Percentiles rank a stretch among this genome's conserved stretches.
Conservation (phyloP, 2,888 invertebrate genomes). For the Amphipoea oculea region DNA sequence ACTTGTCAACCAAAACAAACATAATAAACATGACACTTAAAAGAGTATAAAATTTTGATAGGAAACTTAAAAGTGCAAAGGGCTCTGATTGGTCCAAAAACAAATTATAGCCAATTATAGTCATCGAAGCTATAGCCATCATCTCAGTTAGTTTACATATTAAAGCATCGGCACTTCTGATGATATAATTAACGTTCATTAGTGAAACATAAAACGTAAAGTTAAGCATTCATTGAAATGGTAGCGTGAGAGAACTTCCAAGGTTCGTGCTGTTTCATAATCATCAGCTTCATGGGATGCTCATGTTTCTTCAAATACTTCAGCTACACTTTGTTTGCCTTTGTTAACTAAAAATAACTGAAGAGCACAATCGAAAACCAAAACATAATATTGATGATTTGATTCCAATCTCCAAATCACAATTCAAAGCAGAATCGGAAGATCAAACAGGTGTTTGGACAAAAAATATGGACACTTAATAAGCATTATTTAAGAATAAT, state of each 20-base stretch:
- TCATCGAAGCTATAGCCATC: slow-evolving; percentile 67
- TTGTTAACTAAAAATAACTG: slow-evolving; percentile 10
- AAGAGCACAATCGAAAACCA: not conserved
- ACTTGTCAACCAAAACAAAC: slow-evolving; percentile 59
- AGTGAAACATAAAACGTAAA: slow-evolving; percentile 70
- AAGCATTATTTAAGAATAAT: slow-evolving; percentile 60
- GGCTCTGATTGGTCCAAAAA: slow-evolving; percentile 69
- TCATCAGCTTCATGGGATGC: slow-evolving; percentile 45
- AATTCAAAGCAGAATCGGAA: slow-evolving; percentile 15
- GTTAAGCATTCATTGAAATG: slow-evolving; percentile 67
- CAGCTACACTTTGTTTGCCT: slow-evolving; percentile 19
- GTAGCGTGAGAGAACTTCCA: slow-evolving; percentile 67
- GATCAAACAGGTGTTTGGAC: slow-evolving; percentile 49
- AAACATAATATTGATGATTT: slow-evolving; percentile 1
- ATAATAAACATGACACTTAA: slow-evolving; percentile 58
- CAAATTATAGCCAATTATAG: slow-evolving; percentile 78
- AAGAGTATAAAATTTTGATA: slow-evolving; percentile 67
- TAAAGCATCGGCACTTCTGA: slow-evolving; percentile 73
- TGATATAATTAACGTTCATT: slow-evolving; percentile 81
- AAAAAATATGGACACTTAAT: slow-evolving; percentile 54
- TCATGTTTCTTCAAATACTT: slow-evolving; percentile 43
- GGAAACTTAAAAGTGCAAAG: slow-evolving; percentile 66
- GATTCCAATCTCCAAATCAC: not conserved
- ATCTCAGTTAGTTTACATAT: slow-evolving; percentile 72
- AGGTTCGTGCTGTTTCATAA: slow-evolving; percentile 63